phyloP scores from a whole-genome alignment of 2,888 invertebrate species.

The Meta bourneti region DNA sequence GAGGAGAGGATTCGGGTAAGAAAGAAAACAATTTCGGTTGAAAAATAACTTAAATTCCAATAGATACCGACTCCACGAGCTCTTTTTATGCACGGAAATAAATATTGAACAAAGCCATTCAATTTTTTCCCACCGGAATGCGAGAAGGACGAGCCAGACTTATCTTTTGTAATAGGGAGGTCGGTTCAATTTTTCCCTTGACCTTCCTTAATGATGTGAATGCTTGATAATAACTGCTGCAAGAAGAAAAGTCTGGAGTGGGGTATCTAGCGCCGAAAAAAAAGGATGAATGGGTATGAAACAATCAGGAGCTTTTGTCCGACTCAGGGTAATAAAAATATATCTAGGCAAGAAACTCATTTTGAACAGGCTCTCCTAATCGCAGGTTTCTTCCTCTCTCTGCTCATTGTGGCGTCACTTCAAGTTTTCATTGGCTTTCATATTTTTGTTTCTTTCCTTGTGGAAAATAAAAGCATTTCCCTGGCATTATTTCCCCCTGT shows the following conservation, averaged over 20 bases:
- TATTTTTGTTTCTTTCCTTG: not conserved
- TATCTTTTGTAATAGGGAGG: slow-evolving; percentile 33
- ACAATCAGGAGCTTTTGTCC: slow-evolving; percentile 43
- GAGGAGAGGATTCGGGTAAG: slow-evolving; percentile 33
- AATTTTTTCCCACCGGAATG: slow-evolving; percentile 21
- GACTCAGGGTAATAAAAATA: slow-evolving; percentile 41
- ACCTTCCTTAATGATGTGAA: slow-evolving; percentile 58
- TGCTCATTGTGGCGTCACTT: slow-evolving; percentile 9
- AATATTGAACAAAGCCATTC: slow-evolving; percentile 66
- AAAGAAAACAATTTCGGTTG: slow-evolving; percentile 68
- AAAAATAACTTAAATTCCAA: slow-evolving; percentile 73
- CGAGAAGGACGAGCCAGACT: slow-evolving; percentile 15
- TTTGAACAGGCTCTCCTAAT: slow-evolving; percentile 25
- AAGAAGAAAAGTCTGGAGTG: slow-evolving; percentile 29
- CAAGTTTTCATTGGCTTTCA: slow-evolving; percentile 25
- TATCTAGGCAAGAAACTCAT: slow-evolving; percentile 41
- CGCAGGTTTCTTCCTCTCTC: not conserved
- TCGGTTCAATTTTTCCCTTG: slow-evolving; percentile 25
- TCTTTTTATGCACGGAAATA: slow-evolving; percentile 62
- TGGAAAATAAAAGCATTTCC: not conserved
- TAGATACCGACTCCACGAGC: slow-evolving; percentile 46
- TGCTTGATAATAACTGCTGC: slow-evolving; percentile 44
- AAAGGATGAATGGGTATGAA: slow-evolving; percentile 32
- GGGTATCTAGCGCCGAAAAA: not conserved
- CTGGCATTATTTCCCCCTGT: not conserved